These are phyloP conservation scores for Scaptomyza hsui DNA, from an alignment of 1,140 invertebrate genomes.

Conservation along the genomic window DNA sequence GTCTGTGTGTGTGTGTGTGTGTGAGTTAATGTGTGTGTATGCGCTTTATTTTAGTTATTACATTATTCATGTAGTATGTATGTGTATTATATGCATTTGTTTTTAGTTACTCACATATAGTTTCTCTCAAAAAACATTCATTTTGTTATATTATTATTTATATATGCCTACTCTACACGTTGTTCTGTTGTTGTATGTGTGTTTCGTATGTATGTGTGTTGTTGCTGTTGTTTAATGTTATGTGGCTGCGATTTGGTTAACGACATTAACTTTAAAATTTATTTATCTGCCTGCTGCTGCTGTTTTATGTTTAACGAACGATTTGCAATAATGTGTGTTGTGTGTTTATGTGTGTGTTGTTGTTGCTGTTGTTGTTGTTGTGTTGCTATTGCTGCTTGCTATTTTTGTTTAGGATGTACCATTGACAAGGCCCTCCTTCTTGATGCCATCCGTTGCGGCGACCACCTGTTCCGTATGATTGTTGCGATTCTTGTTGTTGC, in stretches of 20 bases:
- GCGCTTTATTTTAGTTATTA: constrained; percentile 67
- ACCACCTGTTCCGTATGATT: constrained; percentile 68
- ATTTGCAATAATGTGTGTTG: constrained; percentile 44
- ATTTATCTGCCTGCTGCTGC: constrained; percentile 52
- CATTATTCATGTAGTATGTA: constrained; percentile 73
- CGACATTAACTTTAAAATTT: constrained; percentile 63
- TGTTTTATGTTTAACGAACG: constrained; percentile 47
- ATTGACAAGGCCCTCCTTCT: constrained; percentile 80
- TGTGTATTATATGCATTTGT: constrained; percentile 30
- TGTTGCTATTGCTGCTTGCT: constrained; percentile 12
- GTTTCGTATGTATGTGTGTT: constrained; percentile 7
- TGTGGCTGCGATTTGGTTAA: constrained; percentile 40
- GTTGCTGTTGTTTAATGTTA: constrained; percentile 26
- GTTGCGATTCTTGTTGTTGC: constrained; percentile 78
- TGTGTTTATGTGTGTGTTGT: constrained; percentile 33
- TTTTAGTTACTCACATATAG: constrained; percentile 69
- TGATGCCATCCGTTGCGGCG: constrained; percentile 54
- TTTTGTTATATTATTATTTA: too few relatives aligned
- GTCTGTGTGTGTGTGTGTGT: constrained; percentile 42
- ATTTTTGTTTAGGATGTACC: constrained; percentile 73
- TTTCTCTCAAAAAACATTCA: constrained; percentile 59
- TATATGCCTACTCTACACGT: constrained; percentile 51
- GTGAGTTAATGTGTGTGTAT: constrained; percentile 31
- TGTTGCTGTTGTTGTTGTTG: constrained; percentile 36
- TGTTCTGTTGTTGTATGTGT: constrained; percentile 29